Percentiles rank a stretch among this genome's conserved stretches.
Evolutionary conservation across 1,140 invertebrate genomes (phyloP).

Genomic region (Zaprionus ornatus): DNA sequence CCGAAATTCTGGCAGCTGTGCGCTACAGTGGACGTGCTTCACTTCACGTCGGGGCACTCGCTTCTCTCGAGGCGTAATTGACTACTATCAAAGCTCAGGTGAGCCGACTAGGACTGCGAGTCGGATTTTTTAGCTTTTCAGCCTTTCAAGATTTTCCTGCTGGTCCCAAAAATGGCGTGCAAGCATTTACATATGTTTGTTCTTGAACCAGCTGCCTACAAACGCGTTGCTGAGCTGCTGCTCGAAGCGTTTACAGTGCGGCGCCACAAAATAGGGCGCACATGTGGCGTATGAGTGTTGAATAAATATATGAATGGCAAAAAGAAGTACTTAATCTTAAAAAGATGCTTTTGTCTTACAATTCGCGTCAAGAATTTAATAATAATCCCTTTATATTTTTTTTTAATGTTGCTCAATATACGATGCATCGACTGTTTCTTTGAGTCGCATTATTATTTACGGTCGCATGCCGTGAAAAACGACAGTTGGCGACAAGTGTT

Average conservation of each 20-base stretch:
- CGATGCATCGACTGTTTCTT: constrained; percentile 51
- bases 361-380: not conserved
- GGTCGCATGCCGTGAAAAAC: constrained; percentile 77
- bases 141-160: constrained; percentile 29
- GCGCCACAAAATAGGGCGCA: constrained; percentile 41
- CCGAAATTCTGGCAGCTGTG: constrained; percentile 51
- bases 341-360: no score
- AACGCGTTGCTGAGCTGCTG: constrained; percentile 34
- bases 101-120: constrained; percentile 14
- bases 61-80: constrained; percentile 65
- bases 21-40: constrained; percentile 36
- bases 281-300: not conserved
- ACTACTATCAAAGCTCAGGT: constrained; percentile 32
- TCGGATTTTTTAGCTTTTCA: constrained; percentile 30
- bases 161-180: constrained; percentile 70
- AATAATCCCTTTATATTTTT: not conserved
- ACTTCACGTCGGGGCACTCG: constrained; percentile 30
- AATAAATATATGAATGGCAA: no score
- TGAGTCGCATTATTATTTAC: constrained; percentile 74
- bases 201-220: constrained; percentile 65
- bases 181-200: constrained; percentile 80
- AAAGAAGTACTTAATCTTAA: no score
- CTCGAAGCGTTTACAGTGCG: constrained; percentile 40
- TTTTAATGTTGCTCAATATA: constrained; percentile 51
- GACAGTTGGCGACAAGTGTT: constrained; percentile 79